Conservation (phyloP, 2,797 vertebrate genomes). For the Tolypeutes matacus region DNA sequence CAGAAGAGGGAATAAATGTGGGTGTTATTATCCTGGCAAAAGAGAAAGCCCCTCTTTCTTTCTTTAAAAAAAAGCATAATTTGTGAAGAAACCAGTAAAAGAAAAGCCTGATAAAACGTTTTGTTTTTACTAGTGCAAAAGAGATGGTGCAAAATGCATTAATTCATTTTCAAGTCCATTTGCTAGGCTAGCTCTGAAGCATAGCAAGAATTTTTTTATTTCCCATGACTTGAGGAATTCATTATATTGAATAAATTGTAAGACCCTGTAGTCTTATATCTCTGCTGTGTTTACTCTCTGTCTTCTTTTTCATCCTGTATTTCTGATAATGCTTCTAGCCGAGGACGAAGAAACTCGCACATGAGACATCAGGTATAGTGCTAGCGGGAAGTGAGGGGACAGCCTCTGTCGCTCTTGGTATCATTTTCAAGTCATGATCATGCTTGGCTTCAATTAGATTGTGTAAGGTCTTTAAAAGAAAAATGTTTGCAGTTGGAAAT, state of each 20-base stretch:
- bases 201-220: conserved; percentile 69
- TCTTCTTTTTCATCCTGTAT: conserved; percentile 88
- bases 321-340: conserved; percentile 93
- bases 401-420: conserved; percentile 31
- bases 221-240: conserved; percentile 88
- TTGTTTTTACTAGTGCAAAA: conserved; percentile 54
- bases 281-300: conserved; percentile 89
- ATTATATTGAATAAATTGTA: conserved; percentile 89
- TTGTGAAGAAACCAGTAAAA: conserved; percentile 54
- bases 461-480: conserved; percentile 78
- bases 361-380: conserved; percentile 97
- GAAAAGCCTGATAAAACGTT: conserved; percentile 41
- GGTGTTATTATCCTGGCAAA: conserved; percentile 41
- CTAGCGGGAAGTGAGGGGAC: conserved; percentile 74
- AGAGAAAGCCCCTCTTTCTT: conserved; percentile 68
- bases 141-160: not conserved
- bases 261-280: conserved; percentile 85
- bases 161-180: not conserved
- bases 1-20: conserved; percentile 63
- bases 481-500: conserved; percentile 88
- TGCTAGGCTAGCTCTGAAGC: conserved; percentile 20
- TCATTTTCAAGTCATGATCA: conserved; percentile 67
- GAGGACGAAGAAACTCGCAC: conserved; percentile 99
- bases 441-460: conserved; percentile 77
- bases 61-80: conserved; percentile 51